Evolutionary conservation across 2,888 invertebrate species (phyloP).

Genomic region (Escarpia spicata): DNA sequence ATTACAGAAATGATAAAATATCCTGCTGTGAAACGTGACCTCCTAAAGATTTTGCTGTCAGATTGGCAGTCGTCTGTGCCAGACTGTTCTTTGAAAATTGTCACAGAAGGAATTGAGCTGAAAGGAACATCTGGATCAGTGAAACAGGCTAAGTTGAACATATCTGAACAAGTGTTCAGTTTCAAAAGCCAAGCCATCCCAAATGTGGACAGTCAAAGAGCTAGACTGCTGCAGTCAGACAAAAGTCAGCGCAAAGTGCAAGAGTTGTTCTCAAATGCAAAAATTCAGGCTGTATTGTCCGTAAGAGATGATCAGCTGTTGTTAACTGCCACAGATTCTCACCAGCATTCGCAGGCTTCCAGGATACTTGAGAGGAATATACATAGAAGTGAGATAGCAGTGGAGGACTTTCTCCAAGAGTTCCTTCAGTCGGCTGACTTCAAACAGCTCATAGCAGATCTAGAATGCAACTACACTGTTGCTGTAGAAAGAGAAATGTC

Average conservation of each 20-base stretch:
- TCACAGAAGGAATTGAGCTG: neutral
- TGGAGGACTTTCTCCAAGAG: neutral
- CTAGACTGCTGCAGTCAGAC: neutral
- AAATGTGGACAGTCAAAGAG: neutral
- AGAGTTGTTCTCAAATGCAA: neutral
- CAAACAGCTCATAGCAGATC: neutral
- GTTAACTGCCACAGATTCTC: neutral
- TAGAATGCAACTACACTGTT: neutral
- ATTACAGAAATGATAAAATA: neutral
- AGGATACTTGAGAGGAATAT: neutral
- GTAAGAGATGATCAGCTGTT: neutral
- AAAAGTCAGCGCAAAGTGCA: neutral
- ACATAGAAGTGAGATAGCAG: neutral
- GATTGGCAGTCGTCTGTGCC: neutral
- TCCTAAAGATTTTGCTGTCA: neutral
- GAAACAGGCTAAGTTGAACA: neutral
- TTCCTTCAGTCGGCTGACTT: neutral
- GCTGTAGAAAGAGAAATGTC: neutral
- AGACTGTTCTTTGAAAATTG: neutral
- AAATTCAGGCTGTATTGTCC: neutral
- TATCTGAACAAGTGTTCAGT: neutral
- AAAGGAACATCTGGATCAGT: neutral
- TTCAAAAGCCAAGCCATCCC: neutral
- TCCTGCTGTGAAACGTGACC: neutral
- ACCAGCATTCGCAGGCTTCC: neutral